Base-by-base conservation (phyloP, 2,113 vertebrate genomes). In the Manacus vitellinus region DNA sequence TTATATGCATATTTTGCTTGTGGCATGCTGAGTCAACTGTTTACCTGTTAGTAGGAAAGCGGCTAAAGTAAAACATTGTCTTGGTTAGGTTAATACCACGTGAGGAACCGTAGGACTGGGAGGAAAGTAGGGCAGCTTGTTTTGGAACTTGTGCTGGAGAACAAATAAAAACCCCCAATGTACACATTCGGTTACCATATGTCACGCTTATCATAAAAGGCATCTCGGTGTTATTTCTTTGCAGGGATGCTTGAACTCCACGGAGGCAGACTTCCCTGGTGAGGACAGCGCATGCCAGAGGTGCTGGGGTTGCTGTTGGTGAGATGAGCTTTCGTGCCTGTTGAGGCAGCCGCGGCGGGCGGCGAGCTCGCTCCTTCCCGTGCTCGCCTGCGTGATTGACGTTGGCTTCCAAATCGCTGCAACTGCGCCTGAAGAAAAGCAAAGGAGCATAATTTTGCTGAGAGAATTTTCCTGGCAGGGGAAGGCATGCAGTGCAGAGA, bases 141-240 rank as follows among this genome's bases (percentile, higher is more conserved):
- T 97, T 86, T 91, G 96, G 94, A 96, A 84, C 94, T 85, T 76
- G 79, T 88, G 80, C 78, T 33, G 88, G 44, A 89, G 91, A 92
- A 8, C 86, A 97, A 97, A 96, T 86, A 90, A 62, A 95, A 96
- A 87, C 80, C 93, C 83, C 92, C 89, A 95, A 63, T 78, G 95
- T 81, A 97, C 95, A 97, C 95, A 86, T 27, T 92, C 44, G 4
- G 35, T 95, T 66, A 1, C 94, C 96, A 95, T 96, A 97, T 97
- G 97, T 88, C 44, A 33, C 1, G 2, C 92, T 93, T 92, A 97
- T 97, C 92, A n/a, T 43, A 59, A 95, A 85, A 91, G 87, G 72
- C 66, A 75, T 93, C 82, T 94, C 6, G 2, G 18, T 75, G 71
- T 59, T 86, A 1, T 86, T 84, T 92, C 88, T 94, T 86, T 89